Evolutionary conservation across 2,797 vertebrate genomes (phyloP).

Genomic region (Pogoniulus pusillus): DNA sequence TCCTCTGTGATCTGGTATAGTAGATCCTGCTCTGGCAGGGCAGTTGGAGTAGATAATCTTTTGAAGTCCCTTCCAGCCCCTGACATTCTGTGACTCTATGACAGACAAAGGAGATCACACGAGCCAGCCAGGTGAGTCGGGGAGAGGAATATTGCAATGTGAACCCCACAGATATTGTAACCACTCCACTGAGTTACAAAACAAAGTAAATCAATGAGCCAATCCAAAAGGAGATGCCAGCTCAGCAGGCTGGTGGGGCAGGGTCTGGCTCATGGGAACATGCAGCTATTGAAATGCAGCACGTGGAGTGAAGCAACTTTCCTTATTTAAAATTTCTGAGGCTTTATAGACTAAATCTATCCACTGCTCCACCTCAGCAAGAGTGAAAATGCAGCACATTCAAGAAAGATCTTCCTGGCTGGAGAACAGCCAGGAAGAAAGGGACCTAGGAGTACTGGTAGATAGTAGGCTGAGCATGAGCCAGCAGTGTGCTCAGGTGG

Average conservation of each 20-base stretch:
- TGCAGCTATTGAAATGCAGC: not conserved
- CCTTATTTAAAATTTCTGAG: not conserved
- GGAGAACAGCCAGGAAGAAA: no score
- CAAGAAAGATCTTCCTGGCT: not conserved
- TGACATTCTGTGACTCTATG: no score
- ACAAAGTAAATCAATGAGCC: not conserved
- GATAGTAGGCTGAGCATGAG: no score
- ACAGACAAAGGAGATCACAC: not conserved
- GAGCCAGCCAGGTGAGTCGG: not conserved
- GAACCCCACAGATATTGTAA: not conserved
- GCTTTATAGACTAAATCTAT: not conserved
- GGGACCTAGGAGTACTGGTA: no score
- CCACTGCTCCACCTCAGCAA: not conserved
- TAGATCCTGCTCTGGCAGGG: no score
- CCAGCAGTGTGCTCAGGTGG: no score
- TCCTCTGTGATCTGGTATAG: no score
- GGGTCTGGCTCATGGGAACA: rapidly evolving
- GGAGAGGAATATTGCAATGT: not conserved
- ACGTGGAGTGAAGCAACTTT: not conserved
- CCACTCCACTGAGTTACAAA: not conserved
- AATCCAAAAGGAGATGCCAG: not conserved
- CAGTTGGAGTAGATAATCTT: no score
- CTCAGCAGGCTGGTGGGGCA: not conserved
- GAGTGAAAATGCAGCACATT: not conserved
- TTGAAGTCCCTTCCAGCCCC: no score